Conservation (phyloP, 2,888 invertebrate species). For the Rosalia funebris region DNA sequence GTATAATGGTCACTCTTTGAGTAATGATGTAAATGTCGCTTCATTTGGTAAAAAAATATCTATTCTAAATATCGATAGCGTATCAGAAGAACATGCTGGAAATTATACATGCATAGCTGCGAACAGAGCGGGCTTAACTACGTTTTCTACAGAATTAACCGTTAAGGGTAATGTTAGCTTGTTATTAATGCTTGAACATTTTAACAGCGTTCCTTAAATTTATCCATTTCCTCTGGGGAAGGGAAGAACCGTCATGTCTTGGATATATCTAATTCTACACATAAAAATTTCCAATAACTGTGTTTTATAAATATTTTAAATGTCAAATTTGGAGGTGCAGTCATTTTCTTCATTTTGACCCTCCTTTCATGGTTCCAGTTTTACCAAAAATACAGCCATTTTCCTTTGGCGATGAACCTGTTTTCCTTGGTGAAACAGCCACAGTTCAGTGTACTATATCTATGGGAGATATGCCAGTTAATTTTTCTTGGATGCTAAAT, state of each 20-base stretch:
- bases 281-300: too few relatives aligned
- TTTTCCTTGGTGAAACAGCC: slow-evolving; percentile 53
- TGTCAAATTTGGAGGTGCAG: too few relatives aligned
- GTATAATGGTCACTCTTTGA: slow-evolving; percentile 70
- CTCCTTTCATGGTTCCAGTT: too few relatives aligned
- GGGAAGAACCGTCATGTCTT: too few relatives aligned
- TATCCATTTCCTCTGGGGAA: too few relatives aligned
- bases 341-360: too few relatives aligned
- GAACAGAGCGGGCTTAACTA: slow-evolving; percentile 66
- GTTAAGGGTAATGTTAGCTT: slow-evolving; percentile 68
- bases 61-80: slow-evolving; percentile 73
- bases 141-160: slow-evolving; percentile 66
- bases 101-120: slow-evolving; percentile 73
- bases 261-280: too few relatives aligned
- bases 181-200: too few relatives aligned
- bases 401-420: slow-evolving; percentile 66
- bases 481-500: slow-evolving; percentile 79
- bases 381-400: slow-evolving; percentile 74
- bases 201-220: too few relatives aligned
- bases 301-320: too few relatives aligned
- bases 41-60: slow-evolving; percentile 70
- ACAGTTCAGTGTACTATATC: slow-evolving; percentile 74
- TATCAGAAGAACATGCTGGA: slow-evolving; percentile 71
- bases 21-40: slow-evolving; percentile 66
- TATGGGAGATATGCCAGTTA: slow-evolving; percentile 81